Percentiles rank a stretch among this genome's conserved stretches.
These are phyloP conservation scores for Idris sp. DNA, from an alignment of 1,140 invertebrate genomes.

Conservation along the genomic window DNA sequence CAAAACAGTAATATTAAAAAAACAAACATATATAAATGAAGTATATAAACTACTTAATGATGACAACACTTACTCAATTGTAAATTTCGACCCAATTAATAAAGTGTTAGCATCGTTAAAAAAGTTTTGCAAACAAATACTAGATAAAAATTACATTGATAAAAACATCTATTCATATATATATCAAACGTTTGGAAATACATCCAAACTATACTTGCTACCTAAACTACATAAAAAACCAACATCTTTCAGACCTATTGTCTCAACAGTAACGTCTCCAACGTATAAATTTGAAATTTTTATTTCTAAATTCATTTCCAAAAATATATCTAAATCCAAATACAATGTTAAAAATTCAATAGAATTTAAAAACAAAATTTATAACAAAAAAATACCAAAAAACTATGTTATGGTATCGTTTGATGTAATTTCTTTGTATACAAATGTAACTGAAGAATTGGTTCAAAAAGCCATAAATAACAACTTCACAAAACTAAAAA, in stretches of 20 bases:
- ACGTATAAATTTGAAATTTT: constrained; percentile 4
- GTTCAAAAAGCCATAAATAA: constrained; percentile 7
- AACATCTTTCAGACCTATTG: neutral
- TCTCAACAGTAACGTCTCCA: neutral
- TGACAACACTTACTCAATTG: neutral
- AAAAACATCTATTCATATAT: neutral
- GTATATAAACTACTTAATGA: constrained; percentile 5
- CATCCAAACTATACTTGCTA: neutral
- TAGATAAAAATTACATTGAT: neutral
- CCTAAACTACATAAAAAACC: too few relatives aligned
- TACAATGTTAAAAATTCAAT: too few relatives aligned
- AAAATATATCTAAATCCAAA: neutral
- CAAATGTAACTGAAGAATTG: constrained; percentile 14
- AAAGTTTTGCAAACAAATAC: constrained; percentile 1
- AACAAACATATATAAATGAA: constrained; percentile 1
- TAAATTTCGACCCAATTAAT: constrained; percentile 4
- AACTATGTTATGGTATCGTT: too few relatives aligned
- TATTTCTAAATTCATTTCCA: neutral
- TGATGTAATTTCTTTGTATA: too few relatives aligned
- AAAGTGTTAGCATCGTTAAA: constrained; percentile 9
- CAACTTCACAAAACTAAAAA: neutral
- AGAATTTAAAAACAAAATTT: too few relatives aligned
- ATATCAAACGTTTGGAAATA: constrained; percentile 11
- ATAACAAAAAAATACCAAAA: too few relatives aligned
- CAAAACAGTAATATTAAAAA: constrained; percentile 2